Percentiles rank a stretch among this genome's conserved stretches.
Conservation (phyloP, 2,888 invertebrate genomes). For the Pharmacophagus antenor region DNA sequence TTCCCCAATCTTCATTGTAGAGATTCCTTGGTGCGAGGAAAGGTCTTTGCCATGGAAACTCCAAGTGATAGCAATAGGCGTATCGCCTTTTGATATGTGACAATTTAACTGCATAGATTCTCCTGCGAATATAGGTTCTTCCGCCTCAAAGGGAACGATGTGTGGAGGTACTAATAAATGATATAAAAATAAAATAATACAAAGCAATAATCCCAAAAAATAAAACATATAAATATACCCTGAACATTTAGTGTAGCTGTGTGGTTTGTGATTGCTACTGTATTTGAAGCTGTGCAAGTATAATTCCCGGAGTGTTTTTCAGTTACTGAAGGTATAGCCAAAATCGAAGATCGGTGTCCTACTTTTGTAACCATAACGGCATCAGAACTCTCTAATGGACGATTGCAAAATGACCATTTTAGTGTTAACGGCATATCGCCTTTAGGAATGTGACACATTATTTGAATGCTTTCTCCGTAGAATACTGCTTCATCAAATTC, state of each 20-base stretch:
- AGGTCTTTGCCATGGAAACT: constrained; percentile 83
- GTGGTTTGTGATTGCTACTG: constrained; percentile 83
- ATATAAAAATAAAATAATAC: constrained; percentile 40
- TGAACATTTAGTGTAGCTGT: constrained; percentile 84
- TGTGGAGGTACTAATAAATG: constrained; percentile 38
- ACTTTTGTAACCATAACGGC: constrained; percentile 78
- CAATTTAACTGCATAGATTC: constrained; percentile 83
- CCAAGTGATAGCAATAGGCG: constrained; percentile 88
- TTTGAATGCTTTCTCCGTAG: constrained; percentile 81
- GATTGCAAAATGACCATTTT: constrained; percentile 85
- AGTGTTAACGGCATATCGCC: constrained; percentile 87
- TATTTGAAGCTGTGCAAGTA: constrained; percentile 87
- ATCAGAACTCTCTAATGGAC: constrained; percentile 62
- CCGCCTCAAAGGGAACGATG: constrained; percentile 80
- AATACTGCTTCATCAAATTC: constrained; percentile 79
- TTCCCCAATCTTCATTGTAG: constrained; percentile 81
- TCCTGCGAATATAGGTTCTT: constrained; percentile 83
- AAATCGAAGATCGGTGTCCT: constrained; percentile 82
- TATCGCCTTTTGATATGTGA: constrained; percentile 84
- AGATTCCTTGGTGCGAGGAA: constrained; percentile 80
- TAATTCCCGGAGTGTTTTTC: constrained; percentile 87
- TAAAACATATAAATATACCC: constrained; percentile 74
- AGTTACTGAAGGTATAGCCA: constrained; percentile 84
- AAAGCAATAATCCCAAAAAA: constrained; percentile 47
- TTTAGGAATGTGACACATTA: constrained; percentile 81